Evolutionary conservation across 1,140 invertebrate species (phyloP).

Genomic region (Odontomachus brunneus): DNA sequence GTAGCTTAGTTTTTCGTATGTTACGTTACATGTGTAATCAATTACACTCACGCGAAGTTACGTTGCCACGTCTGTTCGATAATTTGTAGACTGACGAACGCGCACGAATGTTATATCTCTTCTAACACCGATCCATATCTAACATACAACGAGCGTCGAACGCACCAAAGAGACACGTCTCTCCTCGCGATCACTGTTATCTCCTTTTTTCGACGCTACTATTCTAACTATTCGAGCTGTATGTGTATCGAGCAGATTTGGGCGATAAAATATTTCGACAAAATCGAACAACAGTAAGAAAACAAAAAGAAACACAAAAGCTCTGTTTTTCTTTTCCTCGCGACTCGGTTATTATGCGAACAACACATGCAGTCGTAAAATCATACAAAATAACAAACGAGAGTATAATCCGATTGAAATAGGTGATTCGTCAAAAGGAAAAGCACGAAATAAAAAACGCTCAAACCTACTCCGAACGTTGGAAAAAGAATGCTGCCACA

Average conservation of each 20-base stretch:
- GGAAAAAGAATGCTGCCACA: conserved; percentile 6
- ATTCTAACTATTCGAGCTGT: background rate
- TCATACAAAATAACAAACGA: no score
- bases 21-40: conserved; percentile 18
- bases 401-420: background rate
- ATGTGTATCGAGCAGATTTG: conserved; percentile 17
- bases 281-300: conserved; percentile 11
- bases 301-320: no score
- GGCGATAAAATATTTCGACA: conserved; percentile 3
- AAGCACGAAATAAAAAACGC: background rate
- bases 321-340: no score
- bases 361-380: background rate
- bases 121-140: conserved; percentile 44
- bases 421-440: background rate
- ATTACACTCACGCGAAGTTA: conserved; percentile 8
- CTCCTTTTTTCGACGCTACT: background rate
- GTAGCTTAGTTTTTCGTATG: background rate
- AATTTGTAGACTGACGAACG: conserved; percentile 12
- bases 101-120: conserved; percentile 25
- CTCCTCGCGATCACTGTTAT: conserved; percentile 2
- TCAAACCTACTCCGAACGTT: background rate
- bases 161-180: conserved; percentile 1
- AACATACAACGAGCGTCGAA: conserved; percentile 45
- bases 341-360: conserved; percentile 5
- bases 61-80: background rate